phyloP scores from a whole-genome alignment of 2,888 invertebrate genomes.

The Oxystoma pomonae region DNA sequence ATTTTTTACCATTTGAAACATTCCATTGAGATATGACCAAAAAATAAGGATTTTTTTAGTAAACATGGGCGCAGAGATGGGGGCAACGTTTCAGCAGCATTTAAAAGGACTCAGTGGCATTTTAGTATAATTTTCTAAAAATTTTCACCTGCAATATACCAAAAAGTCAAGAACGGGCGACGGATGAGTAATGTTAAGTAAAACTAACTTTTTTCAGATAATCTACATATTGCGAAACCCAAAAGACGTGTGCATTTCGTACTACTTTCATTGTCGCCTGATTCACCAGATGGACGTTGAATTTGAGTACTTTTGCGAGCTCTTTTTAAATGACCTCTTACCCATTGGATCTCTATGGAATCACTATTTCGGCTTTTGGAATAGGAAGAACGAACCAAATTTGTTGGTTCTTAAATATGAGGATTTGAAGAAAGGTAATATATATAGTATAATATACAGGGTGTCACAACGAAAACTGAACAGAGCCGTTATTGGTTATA shows the following conservation, averaged over 20 bases:
- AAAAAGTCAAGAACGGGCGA: too few species aligned
- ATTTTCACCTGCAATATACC: too few species aligned
- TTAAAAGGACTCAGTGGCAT: too few species aligned
- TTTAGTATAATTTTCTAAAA: too few species aligned
- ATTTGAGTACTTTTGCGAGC: constrained; percentile 57
- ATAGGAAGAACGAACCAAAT: constrained; percentile 34
- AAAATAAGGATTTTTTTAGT: too few species aligned
- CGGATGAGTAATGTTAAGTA: too few species aligned
- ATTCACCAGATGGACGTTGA: constrained; percentile 52
- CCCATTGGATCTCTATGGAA: constrained; percentile 27
- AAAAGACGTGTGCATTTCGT: constrained; percentile 66
- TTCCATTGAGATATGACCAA: too few species aligned
- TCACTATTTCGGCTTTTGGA: constrained; percentile 38
- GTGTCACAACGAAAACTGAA: background rate
- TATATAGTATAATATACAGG: background rate
- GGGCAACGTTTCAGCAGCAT: too few species aligned
- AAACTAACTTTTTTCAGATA: constrained; percentile 47
- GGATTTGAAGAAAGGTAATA: constrained; percentile 32
- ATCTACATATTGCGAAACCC: constrained; percentile 68
- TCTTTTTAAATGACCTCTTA: constrained; percentile 31
- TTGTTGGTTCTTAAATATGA: constrained; percentile 41
- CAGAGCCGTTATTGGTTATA: too few species aligned
- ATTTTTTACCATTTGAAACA: too few species aligned
- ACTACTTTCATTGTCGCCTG: constrained; percentile 61
- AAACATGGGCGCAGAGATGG: too few species aligned